phyloP scores from a whole-genome alignment of 2,888 invertebrate genomes.

The Cactoblastis cactorum region DNA sequence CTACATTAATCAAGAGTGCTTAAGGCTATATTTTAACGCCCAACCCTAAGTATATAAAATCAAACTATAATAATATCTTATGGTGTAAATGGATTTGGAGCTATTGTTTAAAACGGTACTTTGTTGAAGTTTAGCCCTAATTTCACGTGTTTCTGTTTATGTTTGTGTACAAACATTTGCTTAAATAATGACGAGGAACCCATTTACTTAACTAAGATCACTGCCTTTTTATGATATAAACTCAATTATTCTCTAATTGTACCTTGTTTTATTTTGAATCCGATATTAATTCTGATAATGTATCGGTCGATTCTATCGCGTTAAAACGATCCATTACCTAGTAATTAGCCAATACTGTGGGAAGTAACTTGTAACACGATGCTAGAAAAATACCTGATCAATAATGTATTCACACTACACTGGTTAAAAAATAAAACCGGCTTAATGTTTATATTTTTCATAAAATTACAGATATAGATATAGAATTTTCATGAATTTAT shows the following conservation, averaged over 20 bases:
- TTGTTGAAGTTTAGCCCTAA: slow-evolving; percentile 48
- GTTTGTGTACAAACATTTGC: slow-evolving; percentile 33
- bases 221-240: slow-evolving; percentile 20
- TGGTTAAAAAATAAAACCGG: no score
- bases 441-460: no score
- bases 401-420: not conserved
- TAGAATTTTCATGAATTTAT: no score
- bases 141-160: slow-evolving; percentile 48
- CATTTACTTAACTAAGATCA: no score
- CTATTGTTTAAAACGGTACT: slow-evolving; percentile 64
- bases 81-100: slow-evolving; percentile 42
- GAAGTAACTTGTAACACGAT: not conserved
- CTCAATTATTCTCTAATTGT: no score
- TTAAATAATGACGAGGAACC: slow-evolving; percentile 32
- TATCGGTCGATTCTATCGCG: slow-evolving; percentile 46
- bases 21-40: no score
- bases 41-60: not conserved
- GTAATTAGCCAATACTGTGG: slow-evolving; percentile 3
- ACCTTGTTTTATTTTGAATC: no score
- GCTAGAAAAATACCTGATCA: not conserved
- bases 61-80: slow-evolving; percentile 26
- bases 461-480: no score
- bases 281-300: slow-evolving; percentile 61
- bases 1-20: no score
- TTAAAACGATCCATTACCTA: slow-evolving; percentile 4